Conservation (phyloP, 2,797 vertebrate species). For the Gambusia yucatana region DNA sequence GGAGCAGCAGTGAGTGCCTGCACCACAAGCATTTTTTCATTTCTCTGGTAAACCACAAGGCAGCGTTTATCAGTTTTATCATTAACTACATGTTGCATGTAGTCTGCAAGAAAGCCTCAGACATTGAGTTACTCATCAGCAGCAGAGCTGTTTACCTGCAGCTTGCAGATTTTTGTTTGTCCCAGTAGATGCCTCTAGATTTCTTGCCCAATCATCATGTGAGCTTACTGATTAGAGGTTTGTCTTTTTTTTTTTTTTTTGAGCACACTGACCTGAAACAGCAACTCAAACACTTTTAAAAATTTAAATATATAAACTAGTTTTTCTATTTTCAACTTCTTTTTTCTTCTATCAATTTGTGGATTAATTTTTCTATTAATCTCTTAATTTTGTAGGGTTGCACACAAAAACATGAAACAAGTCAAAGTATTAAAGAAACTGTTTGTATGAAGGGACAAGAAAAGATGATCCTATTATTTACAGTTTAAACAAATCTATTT, state of each 20-base stretch:
- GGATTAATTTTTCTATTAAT: neutral
- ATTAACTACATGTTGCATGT: neutral
- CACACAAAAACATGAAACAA: neutral
- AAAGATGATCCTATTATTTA: neutral
- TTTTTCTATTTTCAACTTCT: neutral
- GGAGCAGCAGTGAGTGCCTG: neutral
- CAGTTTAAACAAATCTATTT: neutral
- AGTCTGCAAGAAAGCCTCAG: neutral
- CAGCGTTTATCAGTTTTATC: neutral
- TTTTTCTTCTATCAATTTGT: neutral
- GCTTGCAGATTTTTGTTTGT: neutral
- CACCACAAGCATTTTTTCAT: neutral
- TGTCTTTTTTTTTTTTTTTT: neutral
- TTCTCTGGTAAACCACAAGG: neutral
- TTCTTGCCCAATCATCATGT: neutral
- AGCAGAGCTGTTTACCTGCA: neutral
- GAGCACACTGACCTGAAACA: neutral
- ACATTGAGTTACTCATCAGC: neutral
- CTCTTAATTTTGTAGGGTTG: neutral
- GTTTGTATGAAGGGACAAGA: neutral
- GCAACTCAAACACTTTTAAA: neutral
- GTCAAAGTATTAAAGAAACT: neutral
- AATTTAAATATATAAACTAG: neutral
- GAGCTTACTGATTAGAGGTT: neutral
- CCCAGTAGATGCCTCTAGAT: neutral